Evolutionary conservation across 1,140 invertebrate species (phyloP), one percentile per base, ranked within the genome.

Genomic region (Uloborus diversus): DNA sequence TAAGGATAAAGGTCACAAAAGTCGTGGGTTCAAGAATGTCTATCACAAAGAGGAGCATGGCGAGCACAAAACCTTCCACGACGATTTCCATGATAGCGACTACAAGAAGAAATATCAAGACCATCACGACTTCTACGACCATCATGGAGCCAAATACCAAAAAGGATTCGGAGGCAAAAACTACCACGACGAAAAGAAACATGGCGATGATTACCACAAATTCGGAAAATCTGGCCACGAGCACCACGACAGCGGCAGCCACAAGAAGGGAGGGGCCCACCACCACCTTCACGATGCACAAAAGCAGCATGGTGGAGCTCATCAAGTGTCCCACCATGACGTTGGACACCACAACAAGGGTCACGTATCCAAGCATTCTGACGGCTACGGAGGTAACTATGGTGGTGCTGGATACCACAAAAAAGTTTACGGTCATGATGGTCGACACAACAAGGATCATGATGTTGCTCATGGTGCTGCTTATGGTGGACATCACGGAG

Each of bases 1-100:
- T 33, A 82, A 82, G 42, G 80, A 82, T 57, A 78, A 81, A 56
- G 81, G 81, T 17, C 79, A 81, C 42, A 82, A 81, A 61, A 76
- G 64, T 25, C 9, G 66, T 32, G 83, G 83, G 5, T 82, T 82
- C 61, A 84, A 84, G 65, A 84, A 84, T 28, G 81, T 81, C 9
- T 84, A 84, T 61, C 82, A 83, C 69, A 84, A 84, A 56, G 82
- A 83, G 57, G 83, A 84, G 61, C 82, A 81, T 30, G 81, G 83
- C 14, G 81, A 84, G n/a, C 81, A 84, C 28, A 84, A 82, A 23
- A 82, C 81, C 13, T 84, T 82, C 69, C 81, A 82, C 25, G 83
- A 84, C 53, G 81, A 82, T 17, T 83, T 82, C 70, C 66, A 82
- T 53, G 82, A 84, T 53, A 82, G 68, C 25, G 83, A 82, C 59